Percentiles rank a stretch among this genome's conserved stretches.
These are phyloP conservation scores for Choloepus didactylus DNA, from an alignment of 2,797 vertebrate species.

Conservation along the genomic window DNA sequence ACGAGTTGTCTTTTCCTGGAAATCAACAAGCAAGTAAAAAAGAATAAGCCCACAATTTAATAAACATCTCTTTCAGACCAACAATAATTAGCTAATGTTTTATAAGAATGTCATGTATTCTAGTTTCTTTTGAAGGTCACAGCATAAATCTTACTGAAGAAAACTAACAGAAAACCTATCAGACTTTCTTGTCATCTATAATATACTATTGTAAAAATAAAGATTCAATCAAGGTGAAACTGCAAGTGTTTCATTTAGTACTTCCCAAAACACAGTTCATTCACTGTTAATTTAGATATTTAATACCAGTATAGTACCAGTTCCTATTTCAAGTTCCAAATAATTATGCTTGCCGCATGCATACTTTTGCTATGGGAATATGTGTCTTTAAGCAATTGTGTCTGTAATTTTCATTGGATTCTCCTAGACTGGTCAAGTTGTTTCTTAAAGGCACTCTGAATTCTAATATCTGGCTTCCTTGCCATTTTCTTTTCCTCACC, in stretches of 20 bases:
- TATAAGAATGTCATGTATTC: conserved; percentile 19
- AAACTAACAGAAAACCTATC: not conserved
- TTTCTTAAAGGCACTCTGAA: not conserved
- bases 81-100: conserved; percentile 28
- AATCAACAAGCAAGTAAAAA: conserved; percentile 56
- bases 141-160: conserved; percentile 31
- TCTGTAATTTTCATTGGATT: not conserved
- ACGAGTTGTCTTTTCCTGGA: conserved; percentile 63
- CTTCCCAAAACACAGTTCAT: not conserved
- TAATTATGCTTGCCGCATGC: not conserved
- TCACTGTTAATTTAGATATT: not conserved
- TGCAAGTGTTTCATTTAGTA: not conserved
- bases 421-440: not conserved
- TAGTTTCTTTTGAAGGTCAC: conserved; percentile 28
- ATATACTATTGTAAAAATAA: not conserved
- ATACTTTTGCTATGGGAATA: not conserved
- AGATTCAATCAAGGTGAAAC: not conserved
- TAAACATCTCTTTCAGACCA: conserved; percentile 52
- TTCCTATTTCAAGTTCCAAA: not conserved
- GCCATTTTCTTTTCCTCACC: not conserved
- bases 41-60: conserved; percentile 57
- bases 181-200: not conserved
- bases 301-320: not conserved
- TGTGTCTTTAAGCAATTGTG: not conserved
- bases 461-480: not conserved